Conservation (phyloP, 2,113 vertebrate genomes). For the Trichomycterus rosablanca region DNA sequence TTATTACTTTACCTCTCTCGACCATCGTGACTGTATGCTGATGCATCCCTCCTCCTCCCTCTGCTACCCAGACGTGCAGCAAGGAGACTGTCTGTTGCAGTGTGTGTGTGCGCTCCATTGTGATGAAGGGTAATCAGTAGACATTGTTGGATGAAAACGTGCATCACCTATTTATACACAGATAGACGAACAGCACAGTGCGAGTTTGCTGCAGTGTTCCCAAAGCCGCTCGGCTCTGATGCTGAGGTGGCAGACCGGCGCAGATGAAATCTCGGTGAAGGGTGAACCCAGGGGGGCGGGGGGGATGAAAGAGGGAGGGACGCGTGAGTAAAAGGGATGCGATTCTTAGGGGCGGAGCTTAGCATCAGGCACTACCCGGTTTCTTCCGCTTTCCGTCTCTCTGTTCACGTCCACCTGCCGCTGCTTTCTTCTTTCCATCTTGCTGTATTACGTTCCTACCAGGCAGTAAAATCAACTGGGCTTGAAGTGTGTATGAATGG, state of each 20-base stretch:
- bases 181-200: too few species aligned
- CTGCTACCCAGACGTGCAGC: constrained; percentile 27
- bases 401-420: constrained; percentile 35
- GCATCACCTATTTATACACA: neutral
- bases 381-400: constrained; percentile 40
- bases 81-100: too few species aligned
- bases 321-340: constrained; percentile 46
- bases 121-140: neutral
- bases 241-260: constrained; percentile 55
- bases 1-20: constrained; percentile 29
- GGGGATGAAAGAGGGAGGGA: constrained; percentile 20
- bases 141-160: neutral
- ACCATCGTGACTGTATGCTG: constrained; percentile 37
- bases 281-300: constrained; percentile 54
- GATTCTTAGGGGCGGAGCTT: constrained; percentile 64
- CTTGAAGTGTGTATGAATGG: neutral
- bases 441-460: too few species aligned
- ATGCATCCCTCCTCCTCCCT: constrained; percentile 25
- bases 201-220: neutral
- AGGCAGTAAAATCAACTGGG: too few species aligned
- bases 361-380: constrained; percentile 57
- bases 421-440: neutral
- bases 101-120: too few species aligned
- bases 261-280: constrained; percentile 63
- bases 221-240: constrained; percentile 26